Evolutionary conservation across 2,113 vertebrate genomes (phyloP).

Genomic region (Isichthys henryi): DNA sequence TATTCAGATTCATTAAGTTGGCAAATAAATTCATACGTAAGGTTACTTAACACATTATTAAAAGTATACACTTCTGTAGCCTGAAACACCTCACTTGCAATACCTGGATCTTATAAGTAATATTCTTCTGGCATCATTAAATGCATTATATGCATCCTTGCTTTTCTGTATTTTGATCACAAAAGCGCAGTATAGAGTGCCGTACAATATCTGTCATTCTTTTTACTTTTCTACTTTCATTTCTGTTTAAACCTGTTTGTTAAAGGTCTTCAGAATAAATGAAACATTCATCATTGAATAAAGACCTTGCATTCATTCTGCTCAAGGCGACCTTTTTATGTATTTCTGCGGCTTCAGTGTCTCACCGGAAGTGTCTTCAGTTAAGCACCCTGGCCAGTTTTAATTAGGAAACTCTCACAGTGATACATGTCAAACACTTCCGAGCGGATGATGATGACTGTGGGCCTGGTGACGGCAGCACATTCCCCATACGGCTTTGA

Average conservation of each 20-base stretch:
- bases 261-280: background rate
- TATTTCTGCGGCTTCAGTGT: background rate
- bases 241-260: background rate
- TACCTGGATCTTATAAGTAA: background rate
- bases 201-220: background rate
- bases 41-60: background rate
- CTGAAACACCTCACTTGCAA: background rate
- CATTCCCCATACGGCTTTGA: background rate
- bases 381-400: background rate
- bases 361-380: background rate
- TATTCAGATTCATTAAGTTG: background rate
- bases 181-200: background rate
- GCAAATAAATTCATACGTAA: constrained; percentile 1
- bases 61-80: background rate
- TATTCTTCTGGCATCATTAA: background rate
- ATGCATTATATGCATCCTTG: no score
- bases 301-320: background rate
- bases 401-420: background rate
- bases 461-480: background rate
- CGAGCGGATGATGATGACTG: background rate
- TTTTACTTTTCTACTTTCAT: background rate
- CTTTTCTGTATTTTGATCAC: background rate
- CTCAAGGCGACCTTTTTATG: background rate
- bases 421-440: background rate
- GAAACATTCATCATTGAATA: background rate